phyloP scores from a whole-genome alignment of 2,797 vertebrate species.

The Australoheros facetus region DNA sequence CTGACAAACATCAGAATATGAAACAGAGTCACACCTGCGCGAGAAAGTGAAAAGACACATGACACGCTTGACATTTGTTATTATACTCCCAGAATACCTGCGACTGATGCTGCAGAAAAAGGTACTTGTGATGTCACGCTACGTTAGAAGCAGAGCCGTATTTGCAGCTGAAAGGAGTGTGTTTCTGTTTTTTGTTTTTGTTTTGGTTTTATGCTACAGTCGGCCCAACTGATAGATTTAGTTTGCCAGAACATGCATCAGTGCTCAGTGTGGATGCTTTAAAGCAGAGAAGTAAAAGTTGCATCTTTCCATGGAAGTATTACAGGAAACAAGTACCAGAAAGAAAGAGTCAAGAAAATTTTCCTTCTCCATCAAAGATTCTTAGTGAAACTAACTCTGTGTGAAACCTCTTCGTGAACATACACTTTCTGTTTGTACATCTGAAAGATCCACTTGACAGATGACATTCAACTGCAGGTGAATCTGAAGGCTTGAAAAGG shows the following conservation, averaged over 20 bases:
- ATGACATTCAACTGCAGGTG: background rate
- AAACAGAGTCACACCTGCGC: background rate
- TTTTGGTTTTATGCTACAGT: background rate
- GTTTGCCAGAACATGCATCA: background rate
- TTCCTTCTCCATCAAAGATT: background rate
- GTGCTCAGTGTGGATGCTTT: background rate
- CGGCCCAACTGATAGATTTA: background rate
- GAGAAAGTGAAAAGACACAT: background rate
- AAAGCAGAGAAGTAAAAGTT: background rate
- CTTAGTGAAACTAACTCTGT: background rate
- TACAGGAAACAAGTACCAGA: background rate
- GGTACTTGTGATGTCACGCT: background rate
- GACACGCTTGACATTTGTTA: background rate
- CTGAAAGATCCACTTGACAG: background rate
- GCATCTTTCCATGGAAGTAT: background rate
- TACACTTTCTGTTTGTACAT: background rate
- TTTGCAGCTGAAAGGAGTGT: background rate
- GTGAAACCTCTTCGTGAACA: background rate
- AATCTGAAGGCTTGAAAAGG: background rate
- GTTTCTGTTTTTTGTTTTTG: background rate
- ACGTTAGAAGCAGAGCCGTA: background rate
- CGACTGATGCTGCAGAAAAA: background rate
- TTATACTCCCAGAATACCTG: constrained; percentile 12
- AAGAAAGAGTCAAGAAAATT: background rate
- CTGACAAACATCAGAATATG: background rate